Evolutionary conservation across 1,140 invertebrate species (phyloP), one percentile per base, ranked within the genome.

Genomic region (Triops longicaudatus): DNA sequence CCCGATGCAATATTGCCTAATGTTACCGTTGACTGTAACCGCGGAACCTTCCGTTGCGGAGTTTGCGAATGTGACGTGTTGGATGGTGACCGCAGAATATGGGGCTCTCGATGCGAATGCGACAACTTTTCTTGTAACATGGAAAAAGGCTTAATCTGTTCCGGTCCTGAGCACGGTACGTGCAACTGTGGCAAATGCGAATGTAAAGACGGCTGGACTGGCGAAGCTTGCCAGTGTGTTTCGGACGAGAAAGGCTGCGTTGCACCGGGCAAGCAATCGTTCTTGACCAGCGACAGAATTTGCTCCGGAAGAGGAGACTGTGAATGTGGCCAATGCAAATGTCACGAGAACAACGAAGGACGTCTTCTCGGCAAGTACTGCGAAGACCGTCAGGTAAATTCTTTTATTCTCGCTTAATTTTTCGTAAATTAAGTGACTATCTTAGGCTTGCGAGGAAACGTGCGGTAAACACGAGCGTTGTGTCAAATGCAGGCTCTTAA

Each of bases 281-380:
- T 80, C 82, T 81, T 63, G 17, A 22, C 50, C 14, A 81, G 86
- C 76, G 83, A 84, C 28, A 80, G 83, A 75, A 80, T 88, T 5
- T 88, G 87, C 81, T 85, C 84, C 78, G 87, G 87, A 4, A 83
- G 87, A 79, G 89, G 89, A n/a, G 81, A 81, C 14, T 90, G 89
- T 83, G 82, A 83, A 17, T 90, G 89, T 82, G 88, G 88, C 42
- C 81, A 83, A 75, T 90, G 89, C 82, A 83, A 81, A 27, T 90
- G 89, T 79, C 78, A 76, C 17, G 82, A 84, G 82, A 82, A 82
- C 44, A 77, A 82, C 50, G 83, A 78, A 79, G 41, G 80, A 79
- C 14, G 83, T 82, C n/a, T 81, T 83, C 77, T 90, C 42, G 85
- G 84, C 28, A 79, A 79, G 37, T 86, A 82, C 75, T 90, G 89